Evolutionary conservation across 1,140 invertebrate genomes (phyloP).

Genomic region (Tetramorium alpestre): DNA sequence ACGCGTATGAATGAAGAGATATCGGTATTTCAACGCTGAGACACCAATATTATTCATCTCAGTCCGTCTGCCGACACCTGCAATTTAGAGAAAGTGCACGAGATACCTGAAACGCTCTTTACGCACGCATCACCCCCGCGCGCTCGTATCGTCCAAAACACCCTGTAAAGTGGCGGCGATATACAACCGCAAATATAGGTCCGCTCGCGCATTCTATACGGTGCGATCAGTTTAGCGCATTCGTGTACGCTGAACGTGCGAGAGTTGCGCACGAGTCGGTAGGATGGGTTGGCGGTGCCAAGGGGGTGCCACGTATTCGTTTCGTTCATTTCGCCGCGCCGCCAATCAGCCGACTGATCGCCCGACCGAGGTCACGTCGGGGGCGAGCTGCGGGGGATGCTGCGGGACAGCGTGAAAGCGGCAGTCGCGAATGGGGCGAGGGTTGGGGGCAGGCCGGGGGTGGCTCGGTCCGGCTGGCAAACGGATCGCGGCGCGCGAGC

Average conservation of each 20-base stretch:
- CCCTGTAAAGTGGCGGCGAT: conserved; percentile 49
- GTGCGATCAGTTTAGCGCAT: conserved; percentile 61
- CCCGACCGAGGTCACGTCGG: conserved; percentile 41
- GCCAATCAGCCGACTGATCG: conserved; percentile 69
- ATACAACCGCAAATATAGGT: conserved; percentile 58
- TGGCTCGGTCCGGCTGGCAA: conserved; percentile 47
- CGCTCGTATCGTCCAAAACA: conserved; percentile 9
- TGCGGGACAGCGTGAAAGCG: conserved; percentile 15
- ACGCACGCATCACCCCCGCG: not conserved
- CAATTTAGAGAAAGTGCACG: not conserved
- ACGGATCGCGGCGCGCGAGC: conserved; percentile 62
- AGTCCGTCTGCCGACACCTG: not conserved
- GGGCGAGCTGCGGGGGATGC: conserved; percentile 38
- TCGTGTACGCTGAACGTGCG: conserved; percentile 23
- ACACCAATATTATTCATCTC: not conserved
- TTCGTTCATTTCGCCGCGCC: conserved; percentile 68
- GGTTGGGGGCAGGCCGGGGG: not conserved
- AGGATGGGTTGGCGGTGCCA: not conserved
- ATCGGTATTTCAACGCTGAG: not conserved
- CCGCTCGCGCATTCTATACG: conserved; percentile 24
- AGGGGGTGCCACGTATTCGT: conserved; percentile 56
- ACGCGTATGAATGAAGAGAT: not conserved
- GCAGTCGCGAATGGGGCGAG: not conserved
- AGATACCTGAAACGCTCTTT: not conserved
- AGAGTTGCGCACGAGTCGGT: not conserved